Conservation (phyloP, 1,140 invertebrate genomes). For the Cotesia vestalis region DNA sequence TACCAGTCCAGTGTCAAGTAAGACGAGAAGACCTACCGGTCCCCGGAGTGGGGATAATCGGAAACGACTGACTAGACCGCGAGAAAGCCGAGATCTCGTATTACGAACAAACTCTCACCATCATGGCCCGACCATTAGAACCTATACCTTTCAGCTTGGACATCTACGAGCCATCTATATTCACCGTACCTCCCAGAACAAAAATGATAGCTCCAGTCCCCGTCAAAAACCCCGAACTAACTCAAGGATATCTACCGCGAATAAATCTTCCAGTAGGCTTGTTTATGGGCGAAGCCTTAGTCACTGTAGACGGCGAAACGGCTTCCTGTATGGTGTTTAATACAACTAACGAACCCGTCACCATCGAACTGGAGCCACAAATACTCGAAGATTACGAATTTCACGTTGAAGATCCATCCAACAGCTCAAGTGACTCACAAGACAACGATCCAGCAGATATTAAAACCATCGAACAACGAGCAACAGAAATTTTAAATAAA, state of each 20-base stretch:
- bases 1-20: too few species aligned
- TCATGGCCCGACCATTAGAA: neutral
- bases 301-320: neutral
- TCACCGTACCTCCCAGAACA: neutral
- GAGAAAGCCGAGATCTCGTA: slow-evolving; percentile 8
- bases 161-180: too few species aligned
- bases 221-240: neutral
- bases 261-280: neutral
- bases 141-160: neutral
- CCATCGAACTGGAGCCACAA: neutral
- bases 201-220: neutral
- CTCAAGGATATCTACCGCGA: neutral
- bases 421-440: neutral
- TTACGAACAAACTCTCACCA: neutral
- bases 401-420: neutral
- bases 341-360: neutral
- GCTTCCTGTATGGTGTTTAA: neutral
- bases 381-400: neutral
- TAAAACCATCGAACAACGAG: neutral
- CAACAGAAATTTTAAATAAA: neutral
- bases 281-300: neutral
- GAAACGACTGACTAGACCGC: neutral
- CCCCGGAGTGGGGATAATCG: neutral
- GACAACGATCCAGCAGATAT: neutral
- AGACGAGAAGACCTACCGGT: too few species aligned